phyloP scores from a whole-genome alignment of 1,140 invertebrate species.

The Caerostris darwini region DNA sequence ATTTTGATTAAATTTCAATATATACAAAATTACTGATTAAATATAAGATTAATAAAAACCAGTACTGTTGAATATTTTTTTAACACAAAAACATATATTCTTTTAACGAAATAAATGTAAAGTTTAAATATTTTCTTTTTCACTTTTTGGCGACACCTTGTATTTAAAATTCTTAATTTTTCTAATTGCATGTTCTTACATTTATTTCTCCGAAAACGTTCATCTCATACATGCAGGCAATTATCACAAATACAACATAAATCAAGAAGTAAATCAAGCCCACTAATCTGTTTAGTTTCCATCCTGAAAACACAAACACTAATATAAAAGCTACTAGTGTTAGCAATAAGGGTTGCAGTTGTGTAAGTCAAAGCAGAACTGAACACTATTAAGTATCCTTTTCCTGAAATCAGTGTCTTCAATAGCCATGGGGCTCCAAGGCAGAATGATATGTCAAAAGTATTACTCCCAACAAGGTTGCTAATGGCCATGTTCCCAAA shows the following conservation, averaged over 20 bases:
- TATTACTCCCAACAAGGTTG: slow-evolving; percentile 91
- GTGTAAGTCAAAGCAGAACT: slow-evolving; percentile 79
- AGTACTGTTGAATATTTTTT: not conserved
- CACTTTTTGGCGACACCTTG: not conserved
- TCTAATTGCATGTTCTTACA: slow-evolving; percentile 46
- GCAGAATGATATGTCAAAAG: slow-evolving; percentile 90
- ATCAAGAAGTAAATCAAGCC: slow-evolving; percentile 73
- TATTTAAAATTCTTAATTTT: not conserved
- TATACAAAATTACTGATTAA: too few species aligned
- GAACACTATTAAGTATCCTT: slow-evolving; percentile 73
- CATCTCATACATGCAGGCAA: slow-evolving; percentile 76
- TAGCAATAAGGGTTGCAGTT: slow-evolving; percentile 77
- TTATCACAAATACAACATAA: slow-evolving; percentile 72
- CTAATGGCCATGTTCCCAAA: slow-evolving; percentile 88
- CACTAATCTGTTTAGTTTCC: slow-evolving; percentile 78
- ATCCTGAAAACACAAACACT: slow-evolving; percentile 63
- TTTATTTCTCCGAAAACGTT: slow-evolving; percentile 77
- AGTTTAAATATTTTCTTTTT: too few species aligned
- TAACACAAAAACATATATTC: not conserved
- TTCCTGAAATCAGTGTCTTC: slow-evolving; percentile 82
- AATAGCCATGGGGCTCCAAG: slow-evolving; percentile 91
- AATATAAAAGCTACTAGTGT: slow-evolving; percentile 76
- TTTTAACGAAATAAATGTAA: not conserved
- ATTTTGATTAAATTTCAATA: too few species aligned
- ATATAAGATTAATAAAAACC: too few species aligned